These are phyloP conservation scores for Syrphus vitripennis DNA, from an alignment of 2,888 invertebrate genomes.

Conservation along the genomic window DNA sequence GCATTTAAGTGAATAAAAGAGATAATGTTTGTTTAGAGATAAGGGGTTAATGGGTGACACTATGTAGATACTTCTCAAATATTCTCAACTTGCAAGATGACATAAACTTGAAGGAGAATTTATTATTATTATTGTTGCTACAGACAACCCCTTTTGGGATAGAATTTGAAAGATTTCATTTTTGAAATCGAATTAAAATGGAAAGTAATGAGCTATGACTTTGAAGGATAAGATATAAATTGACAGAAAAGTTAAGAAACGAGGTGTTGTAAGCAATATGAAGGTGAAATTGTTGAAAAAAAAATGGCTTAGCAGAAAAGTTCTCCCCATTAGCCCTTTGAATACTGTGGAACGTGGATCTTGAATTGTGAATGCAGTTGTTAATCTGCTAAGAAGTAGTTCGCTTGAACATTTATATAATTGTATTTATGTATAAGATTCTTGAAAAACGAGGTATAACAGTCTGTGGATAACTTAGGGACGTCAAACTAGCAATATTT, in stretches of 20 bases:
- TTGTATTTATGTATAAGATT: too few relatives aligned
- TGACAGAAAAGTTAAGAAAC: background rate
- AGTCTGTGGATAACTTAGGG: too few relatives aligned
- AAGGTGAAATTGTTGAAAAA: too few relatives aligned
- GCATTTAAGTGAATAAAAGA: constrained; percentile 55
- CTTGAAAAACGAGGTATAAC: too few relatives aligned
- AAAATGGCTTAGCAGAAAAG: too few relatives aligned
- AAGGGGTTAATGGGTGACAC: constrained; percentile 53
- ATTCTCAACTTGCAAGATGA: background rate
- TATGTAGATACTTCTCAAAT: background rate
- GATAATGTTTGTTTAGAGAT: constrained; percentile 50
- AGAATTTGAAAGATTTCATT: background rate
- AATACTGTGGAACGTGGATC: too few relatives aligned
- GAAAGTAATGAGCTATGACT: background rate
- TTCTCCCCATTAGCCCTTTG: too few relatives aligned
- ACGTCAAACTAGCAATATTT: too few relatives aligned
- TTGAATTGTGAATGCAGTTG: too few relatives aligned
- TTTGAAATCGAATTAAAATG: background rate
- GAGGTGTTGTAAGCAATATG: background rate
- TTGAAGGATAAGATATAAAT: background rate
- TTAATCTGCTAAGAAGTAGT: too few relatives aligned
- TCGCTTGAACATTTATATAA: too few relatives aligned
- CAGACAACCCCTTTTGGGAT: background rate
- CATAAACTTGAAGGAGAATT: constrained; percentile 1
- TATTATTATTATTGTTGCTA: constrained; percentile 14